phyloP scores from a whole-genome alignment of 2,797 vertebrate species.

The Xyrichtys novacula region DNA sequence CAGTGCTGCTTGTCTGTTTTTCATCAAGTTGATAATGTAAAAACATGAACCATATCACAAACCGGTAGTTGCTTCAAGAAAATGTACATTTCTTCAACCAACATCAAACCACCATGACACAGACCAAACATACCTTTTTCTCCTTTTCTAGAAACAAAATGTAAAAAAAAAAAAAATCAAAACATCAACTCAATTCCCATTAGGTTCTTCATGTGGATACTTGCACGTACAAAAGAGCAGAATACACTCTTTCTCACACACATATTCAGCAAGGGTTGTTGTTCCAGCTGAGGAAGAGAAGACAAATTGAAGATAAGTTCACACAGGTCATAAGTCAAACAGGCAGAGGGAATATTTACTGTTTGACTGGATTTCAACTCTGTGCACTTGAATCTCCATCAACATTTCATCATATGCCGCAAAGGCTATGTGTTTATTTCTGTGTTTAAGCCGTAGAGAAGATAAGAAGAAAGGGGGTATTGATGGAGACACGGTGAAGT shows the following conservation, averaged over 20 bases:
- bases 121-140: background rate
- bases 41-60: conserved; percentile 15
- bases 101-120: background rate
- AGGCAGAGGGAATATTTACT: conserved; percentile 60
- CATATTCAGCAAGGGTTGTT: conserved; percentile 24
- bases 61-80: conserved; percentile 8
- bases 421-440: background rate
- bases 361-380: conserved; percentile 48
- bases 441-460: background rate
- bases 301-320: conserved; percentile 42
- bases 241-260: conserved; percentile 12
- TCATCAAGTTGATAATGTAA: background rate
- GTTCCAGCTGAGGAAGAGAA: conserved; percentile 70
- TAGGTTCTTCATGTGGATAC: conserved; percentile 31
- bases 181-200: conserved; percentile 44
- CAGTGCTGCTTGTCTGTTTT: background rate
- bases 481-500: background rate
- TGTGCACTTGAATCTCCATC: background rate
- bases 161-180: conserved; percentile 22
- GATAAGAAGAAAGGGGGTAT: background rate
- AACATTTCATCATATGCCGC: background rate
- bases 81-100: background rate
- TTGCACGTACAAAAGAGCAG: conserved; percentile 42
- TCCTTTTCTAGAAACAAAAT: conserved; percentile 23
- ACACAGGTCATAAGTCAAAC: conserved; percentile 55